A percentile compares a stretch with the other conserved stretches of the same genome.
phyloP scores from a whole-genome alignment of 2,888 invertebrate genomes.

The Drosophila phalerata region DNA sequence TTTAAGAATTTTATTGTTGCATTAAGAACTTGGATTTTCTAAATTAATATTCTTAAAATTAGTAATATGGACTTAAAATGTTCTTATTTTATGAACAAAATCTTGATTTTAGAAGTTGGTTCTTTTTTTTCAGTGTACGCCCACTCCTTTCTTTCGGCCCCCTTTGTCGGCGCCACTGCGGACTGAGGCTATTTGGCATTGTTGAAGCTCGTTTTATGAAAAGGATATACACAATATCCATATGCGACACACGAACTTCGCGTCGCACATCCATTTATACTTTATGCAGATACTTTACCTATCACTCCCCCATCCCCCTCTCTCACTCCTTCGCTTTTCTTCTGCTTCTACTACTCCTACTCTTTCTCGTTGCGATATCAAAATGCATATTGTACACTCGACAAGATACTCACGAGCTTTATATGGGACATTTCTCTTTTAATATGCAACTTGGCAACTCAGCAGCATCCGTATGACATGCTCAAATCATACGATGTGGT shows the following conservation, averaged over 20 bases:
- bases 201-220: conserved; percentile 63
- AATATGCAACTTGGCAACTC: conserved; percentile 65
- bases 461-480: conserved; percentile 12
- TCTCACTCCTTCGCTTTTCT: neutral
- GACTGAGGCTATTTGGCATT: conserved; percentile 62
- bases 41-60: too few species aligned
- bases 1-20: too few species aligned
- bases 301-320: neutral
- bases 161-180: conserved; percentile 15
- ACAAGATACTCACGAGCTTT: conserved; percentile 65
- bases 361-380: conserved; percentile 59
- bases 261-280: conserved; percentile 47
- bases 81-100: too few species aligned
- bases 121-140: too few species aligned
- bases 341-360: neutral
- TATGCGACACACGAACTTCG: conserved; percentile 62
- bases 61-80: too few species aligned
- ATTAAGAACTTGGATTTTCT: too few species aligned
- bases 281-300: conserved; percentile 50
- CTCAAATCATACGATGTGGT: neutral
- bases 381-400: conserved; percentile 79
- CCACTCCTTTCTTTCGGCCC: neutral
- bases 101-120: too few species aligned
- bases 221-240: conserved; percentile 69
- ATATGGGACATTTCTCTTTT: conserved; percentile 62